Evolutionary conservation across 2,888 invertebrate genomes (phyloP).

Genomic region (Drosophila affinis): DNA sequence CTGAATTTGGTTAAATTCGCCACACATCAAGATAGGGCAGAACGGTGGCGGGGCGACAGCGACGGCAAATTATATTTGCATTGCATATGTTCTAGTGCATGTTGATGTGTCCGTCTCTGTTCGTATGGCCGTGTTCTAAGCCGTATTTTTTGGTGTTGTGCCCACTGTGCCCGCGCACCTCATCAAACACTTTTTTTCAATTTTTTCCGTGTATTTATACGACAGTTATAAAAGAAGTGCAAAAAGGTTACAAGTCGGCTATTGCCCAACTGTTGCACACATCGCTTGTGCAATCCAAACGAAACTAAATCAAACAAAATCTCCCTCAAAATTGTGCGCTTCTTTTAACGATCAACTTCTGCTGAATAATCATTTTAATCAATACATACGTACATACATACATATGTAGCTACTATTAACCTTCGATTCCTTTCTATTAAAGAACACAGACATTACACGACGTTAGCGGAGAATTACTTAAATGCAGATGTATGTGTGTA

Average conservation of each 20-base stretch:
- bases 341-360: not conserved
- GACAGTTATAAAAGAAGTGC: slow-evolving; percentile 30
- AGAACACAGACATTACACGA: not conserved
- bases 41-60: slow-evolving; percentile 5
- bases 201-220: slow-evolving; percentile 25
- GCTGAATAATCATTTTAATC: not conserved
- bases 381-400: not conserved
- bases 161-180: slow-evolving; percentile 13
- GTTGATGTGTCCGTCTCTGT: slow-evolving; percentile 8
- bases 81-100: slow-evolving; percentile 23
- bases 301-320: not conserved
- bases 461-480: not conserved
- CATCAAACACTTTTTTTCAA: slow-evolving; percentile 7
- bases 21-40: slow-evolving; percentile 24
- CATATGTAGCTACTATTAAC: not conserved
- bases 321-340: not conserved
- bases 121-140: slow-evolving; percentile 18
- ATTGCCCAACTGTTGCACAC: slow-evolving; percentile 60
- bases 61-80: slow-evolving; percentile 54
- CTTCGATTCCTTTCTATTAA: not conserved
- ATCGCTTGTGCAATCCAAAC: slow-evolving; percentile 3
- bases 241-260: slow-evolving; percentile 20
- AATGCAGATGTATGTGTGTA: not conserved
- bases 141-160: slow-evolving; percentile 35
- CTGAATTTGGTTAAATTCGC: slow-evolving; percentile 56